These are phyloP conservation scores for Micrastur ruficollis DNA, from an alignment of 2,797 vertebrate species.

Conservation along the genomic window DNA sequence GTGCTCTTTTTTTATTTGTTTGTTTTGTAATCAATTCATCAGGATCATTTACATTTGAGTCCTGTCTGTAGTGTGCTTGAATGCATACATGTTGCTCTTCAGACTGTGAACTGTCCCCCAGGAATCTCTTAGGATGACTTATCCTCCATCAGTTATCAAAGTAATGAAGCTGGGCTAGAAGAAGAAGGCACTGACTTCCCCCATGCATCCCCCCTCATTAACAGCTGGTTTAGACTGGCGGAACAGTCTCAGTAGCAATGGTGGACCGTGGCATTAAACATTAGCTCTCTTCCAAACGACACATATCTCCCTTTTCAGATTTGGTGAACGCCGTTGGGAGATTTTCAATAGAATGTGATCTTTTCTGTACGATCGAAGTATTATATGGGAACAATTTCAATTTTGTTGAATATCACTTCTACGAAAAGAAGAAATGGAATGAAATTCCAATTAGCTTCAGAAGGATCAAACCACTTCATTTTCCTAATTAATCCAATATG, in stretches of 20 bases:
- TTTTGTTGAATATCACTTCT: background rate
- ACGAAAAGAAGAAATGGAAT: background rate
- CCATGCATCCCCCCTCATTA: background rate
- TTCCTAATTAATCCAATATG: background rate
- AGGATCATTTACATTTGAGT: background rate
- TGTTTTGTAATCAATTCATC: background rate
- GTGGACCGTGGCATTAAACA: background rate
- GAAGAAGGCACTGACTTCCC: background rate
- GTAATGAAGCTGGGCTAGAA: background rate
- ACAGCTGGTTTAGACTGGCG: background rate
- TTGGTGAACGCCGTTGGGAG: background rate
- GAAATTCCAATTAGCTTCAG: background rate
- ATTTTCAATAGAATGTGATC: background rate
- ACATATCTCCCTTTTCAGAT: background rate
- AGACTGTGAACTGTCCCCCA: background rate
- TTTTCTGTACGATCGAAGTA: background rate
- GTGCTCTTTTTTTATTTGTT: rapidly evolving
- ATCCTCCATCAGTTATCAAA: background rate
- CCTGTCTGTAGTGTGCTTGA: background rate
- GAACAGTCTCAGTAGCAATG: background rate
- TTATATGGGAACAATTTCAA: background rate
- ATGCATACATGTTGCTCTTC: background rate
- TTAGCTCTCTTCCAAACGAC: background rate
- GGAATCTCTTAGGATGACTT: background rate
- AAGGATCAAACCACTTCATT: background rate